phyloP scores from a whole-genome alignment of 1,140 invertebrate genomes.

The Carposina sasakii region DNA sequence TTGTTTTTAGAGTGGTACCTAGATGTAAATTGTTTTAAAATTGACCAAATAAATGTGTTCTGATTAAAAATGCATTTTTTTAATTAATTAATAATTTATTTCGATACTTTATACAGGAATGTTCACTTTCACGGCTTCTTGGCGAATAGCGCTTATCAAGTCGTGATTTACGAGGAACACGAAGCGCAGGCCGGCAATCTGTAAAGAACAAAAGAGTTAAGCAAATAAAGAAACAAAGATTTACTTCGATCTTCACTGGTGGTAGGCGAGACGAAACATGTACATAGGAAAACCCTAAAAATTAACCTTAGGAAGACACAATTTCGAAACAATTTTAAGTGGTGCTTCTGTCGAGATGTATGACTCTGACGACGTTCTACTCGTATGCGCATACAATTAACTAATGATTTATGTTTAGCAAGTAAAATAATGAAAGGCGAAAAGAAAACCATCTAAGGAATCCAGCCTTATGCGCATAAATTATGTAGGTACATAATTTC shows the following conservation, averaged over 20 bases:
- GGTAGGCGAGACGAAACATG: not conserved
- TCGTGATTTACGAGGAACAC: constrained; percentile 96
- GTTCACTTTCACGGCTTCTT: constrained; percentile 85
- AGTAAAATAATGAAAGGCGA: no score
- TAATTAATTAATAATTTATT: constrained; percentile 33
- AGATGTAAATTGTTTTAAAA: constrained; percentile 62
- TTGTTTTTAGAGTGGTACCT: constrained; percentile 58
- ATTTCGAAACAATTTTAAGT: no score
- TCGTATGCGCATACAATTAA: no score
- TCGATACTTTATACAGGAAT: constrained; percentile 54
- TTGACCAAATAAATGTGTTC: constrained; percentile 74
- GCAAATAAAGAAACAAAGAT: not conserved
- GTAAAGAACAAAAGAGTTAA: constrained; percentile 46
- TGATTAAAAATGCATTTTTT: constrained; percentile 53
- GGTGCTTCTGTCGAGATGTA: no score
- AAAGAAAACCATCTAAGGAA: no score
- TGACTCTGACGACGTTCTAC: no score
- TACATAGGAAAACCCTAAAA: not conserved
- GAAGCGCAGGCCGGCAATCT: constrained; percentile 92
- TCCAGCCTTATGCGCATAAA: no score
- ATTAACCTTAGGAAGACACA: no score
- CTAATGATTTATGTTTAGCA: no score
- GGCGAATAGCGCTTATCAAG: constrained; percentile 87
- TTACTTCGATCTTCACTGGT: not conserved
- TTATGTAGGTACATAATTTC: no score